phyloP scores from a whole-genome alignment of 2,888 invertebrate species.

The Drosophila pegasa region DNA sequence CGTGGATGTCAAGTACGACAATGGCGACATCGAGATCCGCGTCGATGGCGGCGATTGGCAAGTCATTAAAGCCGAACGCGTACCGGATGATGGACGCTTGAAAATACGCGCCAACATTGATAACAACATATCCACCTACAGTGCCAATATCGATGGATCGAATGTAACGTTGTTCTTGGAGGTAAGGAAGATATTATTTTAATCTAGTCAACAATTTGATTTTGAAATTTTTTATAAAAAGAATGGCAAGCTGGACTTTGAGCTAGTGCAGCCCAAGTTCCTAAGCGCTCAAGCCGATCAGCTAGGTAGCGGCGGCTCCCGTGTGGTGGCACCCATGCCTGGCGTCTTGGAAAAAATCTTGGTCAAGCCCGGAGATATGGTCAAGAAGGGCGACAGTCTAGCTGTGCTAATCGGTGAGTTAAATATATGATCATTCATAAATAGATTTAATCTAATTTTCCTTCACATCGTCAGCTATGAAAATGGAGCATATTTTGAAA shows the following conservation, averaged over 20 bases:
- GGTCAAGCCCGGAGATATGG: conserved; percentile 92
- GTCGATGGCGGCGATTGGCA: conserved; percentile 87
- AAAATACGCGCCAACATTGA: conserved; percentile 86
- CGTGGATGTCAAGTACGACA: conserved; percentile 87
- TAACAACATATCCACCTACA: conserved; percentile 86
- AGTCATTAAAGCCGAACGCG: conserved; percentile 85
- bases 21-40: conserved; percentile 85
- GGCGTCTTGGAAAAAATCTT: conserved; percentile 96
- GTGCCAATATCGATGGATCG: conserved; percentile 86
- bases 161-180: conserved; percentile 88
- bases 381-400: conserved; percentile 94
- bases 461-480: conserved; percentile 91
- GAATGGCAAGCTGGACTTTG: conserved; percentile 89
- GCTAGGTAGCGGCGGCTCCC: conserved; percentile 85
- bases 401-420: conserved; percentile 91
- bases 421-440: not conserved
- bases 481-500: conserved; percentile 99
- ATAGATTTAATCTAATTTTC: not conserved
- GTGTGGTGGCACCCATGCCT: conserved; percentile 96
- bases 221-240: conserved; percentile 75
- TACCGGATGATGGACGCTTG: conserved; percentile 82
- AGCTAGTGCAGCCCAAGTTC: conserved; percentile 88
- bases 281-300: conserved; percentile 84
- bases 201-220: too few species aligned
- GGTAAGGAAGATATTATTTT: conserved; percentile 80